Conservation (phyloP, 2,113 vertebrate genomes). For the Pica pica region DNA sequence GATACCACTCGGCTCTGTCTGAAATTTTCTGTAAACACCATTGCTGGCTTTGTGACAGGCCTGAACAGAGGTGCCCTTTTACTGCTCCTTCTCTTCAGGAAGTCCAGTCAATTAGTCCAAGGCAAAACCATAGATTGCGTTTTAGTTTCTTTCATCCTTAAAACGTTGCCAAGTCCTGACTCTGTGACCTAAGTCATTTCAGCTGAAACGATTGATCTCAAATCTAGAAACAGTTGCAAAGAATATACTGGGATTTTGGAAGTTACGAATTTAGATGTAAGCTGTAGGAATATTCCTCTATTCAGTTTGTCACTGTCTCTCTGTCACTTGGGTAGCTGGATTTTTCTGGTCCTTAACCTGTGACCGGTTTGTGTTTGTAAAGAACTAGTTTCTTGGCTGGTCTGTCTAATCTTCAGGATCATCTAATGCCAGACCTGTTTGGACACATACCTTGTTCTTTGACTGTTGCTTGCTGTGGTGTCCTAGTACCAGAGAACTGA, state of each 20-base stretch:
- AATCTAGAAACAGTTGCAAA: neutral
- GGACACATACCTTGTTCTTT: neutral
- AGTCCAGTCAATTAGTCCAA: slow-evolving; percentile 69
- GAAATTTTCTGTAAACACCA: slow-evolving; percentile 80
- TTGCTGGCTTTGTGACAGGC: slow-evolving; percentile 70
- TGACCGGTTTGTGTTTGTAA: neutral
- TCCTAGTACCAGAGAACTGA: neutral
- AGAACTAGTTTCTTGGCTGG: neutral
- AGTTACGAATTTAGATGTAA: neutral
- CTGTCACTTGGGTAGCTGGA: neutral
- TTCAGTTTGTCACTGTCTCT: neutral
- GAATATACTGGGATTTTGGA: neutral
- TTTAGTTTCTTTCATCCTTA: slow-evolving; percentile 50
- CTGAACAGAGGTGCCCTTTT: slow-evolving; percentile 78
- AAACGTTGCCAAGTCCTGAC: slow-evolving; percentile 2
- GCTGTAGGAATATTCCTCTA: neutral
- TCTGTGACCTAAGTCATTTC: neutral
- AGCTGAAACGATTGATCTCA: neutral
- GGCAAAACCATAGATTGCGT: slow-evolving; percentile 42
- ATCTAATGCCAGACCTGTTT: neutral
- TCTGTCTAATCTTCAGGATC: neutral
- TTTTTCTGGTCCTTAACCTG: neutral
- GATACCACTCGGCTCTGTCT: slow-evolving; percentile 53
- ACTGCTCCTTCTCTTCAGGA: slow-evolving; percentile 76
- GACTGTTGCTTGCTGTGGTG: neutral